phyloP scores from a whole-genome alignment of 2,888 invertebrate genomes.

The Diabrotica balteata region DNA sequence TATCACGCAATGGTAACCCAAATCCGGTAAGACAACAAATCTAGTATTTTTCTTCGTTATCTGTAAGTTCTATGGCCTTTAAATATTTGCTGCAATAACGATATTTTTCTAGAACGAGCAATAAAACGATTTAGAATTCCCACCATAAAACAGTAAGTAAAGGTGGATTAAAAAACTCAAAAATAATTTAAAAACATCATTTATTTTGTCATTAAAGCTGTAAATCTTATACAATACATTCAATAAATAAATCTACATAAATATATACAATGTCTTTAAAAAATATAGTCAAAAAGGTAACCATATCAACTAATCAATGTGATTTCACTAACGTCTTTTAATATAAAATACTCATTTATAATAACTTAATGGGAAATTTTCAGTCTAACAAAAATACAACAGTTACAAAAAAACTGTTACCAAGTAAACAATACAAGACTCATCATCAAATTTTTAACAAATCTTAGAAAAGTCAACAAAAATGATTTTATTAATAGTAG shows the following conservation, averaged over 20 bases:
- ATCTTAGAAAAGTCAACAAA: not conserved
- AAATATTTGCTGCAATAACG: not conserved
- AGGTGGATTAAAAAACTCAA: not conserved
- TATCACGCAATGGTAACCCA: not conserved
- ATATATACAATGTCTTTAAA: constrained; percentile 27
- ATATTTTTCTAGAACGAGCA: too few relatives aligned
- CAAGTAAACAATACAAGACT: not conserved
- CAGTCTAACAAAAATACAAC: constrained; percentile 35
- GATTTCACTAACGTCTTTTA: constrained; percentile 42
- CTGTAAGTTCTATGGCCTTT: not conserved
- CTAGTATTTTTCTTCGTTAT: not conserved
- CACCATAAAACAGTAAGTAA: not conserved
- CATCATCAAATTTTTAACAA: not conserved
- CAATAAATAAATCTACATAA: constrained; percentile 33
- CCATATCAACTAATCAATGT: constrained; percentile 39
- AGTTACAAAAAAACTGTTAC: constrained; percentile 30
- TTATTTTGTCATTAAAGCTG: constrained; percentile 31
- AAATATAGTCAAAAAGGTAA: constrained; percentile 31
- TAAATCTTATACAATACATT: constrained; percentile 30
- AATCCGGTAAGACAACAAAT: not conserved
- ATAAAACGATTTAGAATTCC: not conserved
- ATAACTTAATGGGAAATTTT: constrained; percentile 21
- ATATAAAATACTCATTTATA: constrained; percentile 42
- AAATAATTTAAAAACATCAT: constrained; percentile 12
- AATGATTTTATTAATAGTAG: not conserved